These are phyloP conservation scores for Hypsibius dujardini DNA, from an alignment of 1,140 invertebrate species.

Conservation along the genomic window DNA sequence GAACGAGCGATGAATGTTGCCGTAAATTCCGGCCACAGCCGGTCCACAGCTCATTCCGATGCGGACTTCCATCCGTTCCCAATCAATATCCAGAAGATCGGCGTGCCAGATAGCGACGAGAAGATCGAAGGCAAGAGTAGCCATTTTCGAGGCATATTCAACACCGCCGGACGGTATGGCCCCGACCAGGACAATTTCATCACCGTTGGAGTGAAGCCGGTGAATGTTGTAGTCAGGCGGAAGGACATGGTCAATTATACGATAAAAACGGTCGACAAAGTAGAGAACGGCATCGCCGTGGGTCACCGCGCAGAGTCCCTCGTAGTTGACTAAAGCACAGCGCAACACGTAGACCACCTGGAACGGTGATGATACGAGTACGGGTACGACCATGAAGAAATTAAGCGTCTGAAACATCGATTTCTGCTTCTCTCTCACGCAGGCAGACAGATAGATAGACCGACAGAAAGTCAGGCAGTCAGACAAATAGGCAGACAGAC, in stretches of 20 bases:
- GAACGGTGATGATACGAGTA: too few species aligned
- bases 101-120: not conserved
- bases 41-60: slow-evolving; percentile 5
- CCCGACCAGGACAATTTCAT: not conserved
- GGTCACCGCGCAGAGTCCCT: not conserved
- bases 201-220: slow-evolving; percentile 11
- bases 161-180: not conserved
- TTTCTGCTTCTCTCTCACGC: too few species aligned
- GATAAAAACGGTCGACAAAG: slow-evolving; percentile 9
- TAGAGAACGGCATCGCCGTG: slow-evolving; percentile 14
- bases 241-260: not conserved
- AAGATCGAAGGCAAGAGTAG: not conserved
- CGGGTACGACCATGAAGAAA: too few species aligned
- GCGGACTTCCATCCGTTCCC: slow-evolving; percentile 11
- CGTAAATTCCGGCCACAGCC: slow-evolving; percentile 12
- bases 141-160: not conserved
- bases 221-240: slow-evolving; percentile 9
- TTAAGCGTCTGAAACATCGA: too few species aligned
- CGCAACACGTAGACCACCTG: not conserved
- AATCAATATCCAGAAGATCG: slow-evolving; percentile 11
- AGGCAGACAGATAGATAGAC: too few species aligned
- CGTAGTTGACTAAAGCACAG: slow-evolving; percentile 15
- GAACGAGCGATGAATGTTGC: slow-evolving; percentile 1
- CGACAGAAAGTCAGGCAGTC: too few species aligned
- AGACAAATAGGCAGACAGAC: too few species aligned